Percentiles rank a stretch among this genome's conserved stretches.
These are phyloP conservation scores for Serrognathus titanus DNA, from an alignment of 2,888 invertebrate genomes.

Conservation along the genomic window DNA sequence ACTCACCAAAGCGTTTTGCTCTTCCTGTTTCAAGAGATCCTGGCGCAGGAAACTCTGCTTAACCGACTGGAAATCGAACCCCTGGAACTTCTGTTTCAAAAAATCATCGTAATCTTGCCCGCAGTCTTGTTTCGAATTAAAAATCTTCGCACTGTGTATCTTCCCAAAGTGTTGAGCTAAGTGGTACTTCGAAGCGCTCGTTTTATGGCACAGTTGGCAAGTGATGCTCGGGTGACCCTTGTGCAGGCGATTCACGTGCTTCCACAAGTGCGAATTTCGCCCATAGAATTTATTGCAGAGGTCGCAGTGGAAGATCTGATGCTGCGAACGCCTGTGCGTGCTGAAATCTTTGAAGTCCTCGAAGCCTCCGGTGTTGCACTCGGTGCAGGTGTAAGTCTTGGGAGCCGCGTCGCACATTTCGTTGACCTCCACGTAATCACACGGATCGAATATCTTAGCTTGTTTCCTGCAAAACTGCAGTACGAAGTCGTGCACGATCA, in stretches of 20 bases:
- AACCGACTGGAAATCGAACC: slow-evolving; percentile 41
- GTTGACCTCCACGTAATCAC: slow-evolving; percentile 50
- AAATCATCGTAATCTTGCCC: slow-evolving; percentile 34
- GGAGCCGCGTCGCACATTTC: slow-evolving; percentile 23
- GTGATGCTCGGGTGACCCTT: slow-evolving; percentile 58
- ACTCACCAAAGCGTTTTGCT: slow-evolving; percentile 20
- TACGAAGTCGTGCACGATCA: slow-evolving; percentile 54
- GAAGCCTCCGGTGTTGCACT: slow-evolving; percentile 43
- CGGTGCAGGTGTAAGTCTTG: slow-evolving; percentile 32
- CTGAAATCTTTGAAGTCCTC: slow-evolving; percentile 52
- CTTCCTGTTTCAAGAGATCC: slow-evolving; percentile 34
- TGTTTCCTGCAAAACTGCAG: slow-evolving; percentile 43
- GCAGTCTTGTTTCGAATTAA: slow-evolving; percentile 11
- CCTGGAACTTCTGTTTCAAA: slow-evolving; percentile 43
- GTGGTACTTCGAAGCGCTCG: slow-evolving; percentile 58
- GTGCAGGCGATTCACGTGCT: slow-evolving; percentile 59
- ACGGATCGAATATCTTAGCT: slow-evolving; percentile 48
- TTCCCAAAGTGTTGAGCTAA: slow-evolving; percentile 56
- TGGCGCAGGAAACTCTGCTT: slow-evolving; percentile 43
- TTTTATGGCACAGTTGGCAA: slow-evolving; percentile 56
- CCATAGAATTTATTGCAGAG: slow-evolving; percentile 60
- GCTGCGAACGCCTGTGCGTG: slow-evolving; percentile 52
- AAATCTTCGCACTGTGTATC: slow-evolving; percentile 46
- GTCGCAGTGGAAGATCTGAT: slow-evolving; percentile 59
- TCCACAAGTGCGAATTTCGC: slow-evolving; percentile 59